Conservation (phyloP, 2,888 invertebrate species). For the Orthosia gracilis region DNA sequence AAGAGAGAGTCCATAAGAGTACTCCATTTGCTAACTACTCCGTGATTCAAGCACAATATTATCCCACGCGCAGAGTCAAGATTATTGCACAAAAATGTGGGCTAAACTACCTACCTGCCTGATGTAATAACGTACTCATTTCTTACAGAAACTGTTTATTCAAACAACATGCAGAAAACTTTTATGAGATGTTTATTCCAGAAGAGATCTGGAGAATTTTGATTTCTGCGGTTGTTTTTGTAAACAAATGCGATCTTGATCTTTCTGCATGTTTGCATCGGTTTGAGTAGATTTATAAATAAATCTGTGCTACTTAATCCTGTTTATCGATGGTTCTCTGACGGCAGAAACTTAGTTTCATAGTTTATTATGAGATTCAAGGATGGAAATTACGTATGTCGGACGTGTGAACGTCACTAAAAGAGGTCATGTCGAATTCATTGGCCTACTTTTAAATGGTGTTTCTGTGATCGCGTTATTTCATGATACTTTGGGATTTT, state of each 20-base stretch:
- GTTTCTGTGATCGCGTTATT: constrained; percentile 11
- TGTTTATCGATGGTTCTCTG: constrained; percentile 38
- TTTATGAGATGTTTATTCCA: constrained; percentile 11
- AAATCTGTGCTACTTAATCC: constrained; percentile 34
- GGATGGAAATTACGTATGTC: constrained; percentile 46
- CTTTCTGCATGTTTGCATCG: constrained; percentile 22
- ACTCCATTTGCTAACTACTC: constrained; percentile 12
- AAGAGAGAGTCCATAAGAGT: neutral
- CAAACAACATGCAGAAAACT: constrained; percentile 25
- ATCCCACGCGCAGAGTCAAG: constrained; percentile 43
- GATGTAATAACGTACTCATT: constrained; percentile 36
- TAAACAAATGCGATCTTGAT: constrained; percentile 52
- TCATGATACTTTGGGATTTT: neutral
- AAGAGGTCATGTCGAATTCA: constrained; percentile 57
- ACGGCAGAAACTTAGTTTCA: constrained; percentile 29
- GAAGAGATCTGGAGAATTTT: constrained; percentile 18
- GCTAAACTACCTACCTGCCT: constrained; percentile 12
- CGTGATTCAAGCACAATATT: neutral
- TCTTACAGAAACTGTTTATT: constrained; percentile 28
- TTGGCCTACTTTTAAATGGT: constrained; percentile 22
- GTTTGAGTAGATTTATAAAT: constrained; percentile 41
- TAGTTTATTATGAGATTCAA: constrained; percentile 41
- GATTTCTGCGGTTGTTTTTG: constrained; percentile 37
- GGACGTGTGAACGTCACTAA: constrained; percentile 53
- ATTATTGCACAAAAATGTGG: constrained; percentile 49